These are phyloP conservation scores for Pseudorectes ferrugineus DNA, from an alignment of 2,113 vertebrate genomes.

Conservation along the genomic window DNA sequence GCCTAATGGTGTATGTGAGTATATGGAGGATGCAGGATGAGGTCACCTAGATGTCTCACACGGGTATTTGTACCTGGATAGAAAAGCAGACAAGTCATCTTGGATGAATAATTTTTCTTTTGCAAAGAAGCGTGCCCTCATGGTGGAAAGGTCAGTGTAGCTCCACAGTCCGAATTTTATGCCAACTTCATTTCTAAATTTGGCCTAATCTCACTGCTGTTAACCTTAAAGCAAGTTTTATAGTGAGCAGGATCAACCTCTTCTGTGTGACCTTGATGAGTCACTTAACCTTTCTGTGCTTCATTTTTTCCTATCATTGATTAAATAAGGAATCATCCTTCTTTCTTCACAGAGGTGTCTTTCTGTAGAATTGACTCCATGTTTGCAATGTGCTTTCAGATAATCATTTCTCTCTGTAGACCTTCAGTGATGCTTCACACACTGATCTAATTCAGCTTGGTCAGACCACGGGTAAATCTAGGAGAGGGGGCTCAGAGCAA, in stretches of 20 bases:
- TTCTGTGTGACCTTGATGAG: conserved; percentile 18
- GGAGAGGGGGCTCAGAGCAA: not conserved
- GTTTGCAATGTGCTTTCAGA: not conserved
- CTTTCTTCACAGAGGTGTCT: not conserved
- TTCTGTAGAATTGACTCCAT: not conserved
- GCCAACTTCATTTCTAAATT: not conserved
- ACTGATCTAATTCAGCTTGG: not conserved
- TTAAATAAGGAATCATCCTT: not conserved
- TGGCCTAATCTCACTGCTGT: not conserved
- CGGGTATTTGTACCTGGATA: not conserved
- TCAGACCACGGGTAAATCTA: not conserved
- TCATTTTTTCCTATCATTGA: not conserved
- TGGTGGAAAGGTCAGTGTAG: not conserved
- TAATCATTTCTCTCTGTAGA: not conserved
- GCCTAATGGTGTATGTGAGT: not conserved
- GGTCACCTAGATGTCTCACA: not conserved
- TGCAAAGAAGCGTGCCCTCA: not conserved
- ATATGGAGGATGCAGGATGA: not conserved
- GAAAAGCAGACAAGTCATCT: not conserved
- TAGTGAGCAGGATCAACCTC: not conserved
- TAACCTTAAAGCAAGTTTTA: not conserved
- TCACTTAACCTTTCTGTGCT: not conserved
- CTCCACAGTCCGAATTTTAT: not conserved
- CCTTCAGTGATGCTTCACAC: not conserved
- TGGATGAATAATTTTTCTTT: not conserved